Evolutionary conservation across 2,113 vertebrate species (phyloP), one percentile per base, ranked within the genome.

Genomic region (Tachuris rubrigastra): DNA sequence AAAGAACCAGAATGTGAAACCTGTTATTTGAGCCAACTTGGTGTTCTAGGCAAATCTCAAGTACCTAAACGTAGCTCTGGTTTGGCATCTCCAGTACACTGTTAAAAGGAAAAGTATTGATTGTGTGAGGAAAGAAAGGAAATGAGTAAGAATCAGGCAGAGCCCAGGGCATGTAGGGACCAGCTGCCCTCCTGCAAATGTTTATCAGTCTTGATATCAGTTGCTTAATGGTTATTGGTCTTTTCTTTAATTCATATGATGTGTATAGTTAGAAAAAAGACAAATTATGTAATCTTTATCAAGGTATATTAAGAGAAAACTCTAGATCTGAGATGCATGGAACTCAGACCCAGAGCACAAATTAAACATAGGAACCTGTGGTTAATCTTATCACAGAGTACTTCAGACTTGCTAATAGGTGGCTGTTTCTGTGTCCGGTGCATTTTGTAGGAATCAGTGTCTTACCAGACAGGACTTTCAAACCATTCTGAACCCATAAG

Each of bases 141-240:
- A 50, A 55, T 15, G 12, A 55, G 8, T 31, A 87, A 77, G 28
- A 89, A 60, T 44, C 14, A 55, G 28, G 19, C 21, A 55, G 47
- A 78, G 63, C 3, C 12, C 30, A 79, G 18, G 10, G 27, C 33
- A 68, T 0, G 0, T 18, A 75, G n/a, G 35, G 17, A 52, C 8
- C 22, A 44, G 7, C 19, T 63, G 3, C 7, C 17, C 21, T 30
- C 8, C 7, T 20, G 12, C 3, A 24, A 62, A 7, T 3, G 3
- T 5, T 78, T 67, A 46, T 33, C 33, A 58, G 28, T 52, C 62
- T 23, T 74, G 24, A 78, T 89, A 56, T 31, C 21, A n/a, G 12
- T 41, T 8, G 2, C 52, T 83, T 71, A 68, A 35, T 30, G 5
- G 7, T 42, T 85, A 42, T 33, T 42, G 8, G 12, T 35, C 7